Evolutionary conservation across 2,113 vertebrate genomes (phyloP).

Genomic region (Xyliphius kryptos): DNA sequence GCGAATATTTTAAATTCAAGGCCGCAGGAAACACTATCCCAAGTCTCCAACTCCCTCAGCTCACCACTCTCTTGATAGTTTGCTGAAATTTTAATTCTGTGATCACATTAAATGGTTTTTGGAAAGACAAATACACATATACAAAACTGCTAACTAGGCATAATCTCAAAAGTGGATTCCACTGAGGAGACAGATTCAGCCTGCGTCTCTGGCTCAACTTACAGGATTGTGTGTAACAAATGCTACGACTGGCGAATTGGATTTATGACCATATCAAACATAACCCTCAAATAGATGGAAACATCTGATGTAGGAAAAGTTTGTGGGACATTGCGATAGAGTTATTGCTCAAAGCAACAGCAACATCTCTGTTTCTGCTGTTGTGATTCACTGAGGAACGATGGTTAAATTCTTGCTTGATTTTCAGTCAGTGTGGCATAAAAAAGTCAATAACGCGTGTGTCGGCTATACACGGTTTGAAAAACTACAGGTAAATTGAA

Average conservation of each 20-base stretch:
- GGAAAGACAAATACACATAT: constrained; percentile 59
- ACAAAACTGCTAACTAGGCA: constrained; percentile 48
- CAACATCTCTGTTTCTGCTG: constrained; percentile 7
- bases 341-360: constrained; percentile 24
- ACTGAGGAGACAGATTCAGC: constrained; percentile 40
- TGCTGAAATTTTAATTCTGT: constrained; percentile 68
- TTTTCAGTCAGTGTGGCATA: background rate
- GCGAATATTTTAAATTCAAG: too few species aligned
- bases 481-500: too few species aligned
- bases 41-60: constrained; percentile 38
- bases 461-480: too few species aligned
- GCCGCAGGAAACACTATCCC: constrained; percentile 52
- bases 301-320: constrained; percentile 31
- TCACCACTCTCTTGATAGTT: constrained; percentile 56
- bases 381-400: background rate
- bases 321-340: constrained; percentile 7
- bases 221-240: constrained; percentile 41
- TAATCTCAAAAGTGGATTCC: constrained; percentile 53
- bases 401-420: too few species aligned
- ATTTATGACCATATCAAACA: constrained; percentile 47
- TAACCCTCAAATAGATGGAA: constrained; percentile 21
- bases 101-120: constrained; percentile 65
- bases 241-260: constrained; percentile 28
- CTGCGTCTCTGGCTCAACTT: constrained; percentile 47
- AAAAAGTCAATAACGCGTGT: too few species aligned